Base-by-base conservation (phyloP, 2,797 vertebrate species). In the Morus bassanus region DNA sequence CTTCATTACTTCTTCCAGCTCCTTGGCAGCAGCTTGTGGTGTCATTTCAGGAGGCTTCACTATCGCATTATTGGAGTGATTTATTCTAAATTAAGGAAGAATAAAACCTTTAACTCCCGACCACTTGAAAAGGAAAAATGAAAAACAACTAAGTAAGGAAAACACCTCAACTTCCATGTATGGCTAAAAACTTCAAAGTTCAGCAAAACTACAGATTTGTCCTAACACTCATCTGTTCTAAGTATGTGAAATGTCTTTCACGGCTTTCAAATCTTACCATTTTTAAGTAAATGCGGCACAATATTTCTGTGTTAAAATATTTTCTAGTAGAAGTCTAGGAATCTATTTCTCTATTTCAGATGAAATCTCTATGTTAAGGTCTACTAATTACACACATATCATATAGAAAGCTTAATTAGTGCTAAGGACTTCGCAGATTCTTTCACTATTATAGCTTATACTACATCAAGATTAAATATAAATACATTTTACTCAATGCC, bases 21-120 rank as follows among this genome's bases (percentile, higher is more conserved):
- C 99, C 97, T 99, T 99, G 57, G 99, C 99, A 81, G 99, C 99
- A 65, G 99, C 99, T 98, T 99, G 99, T 6, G 99, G 99, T 22
- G 99, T 99, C 98, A 99, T 96, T 98, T 99, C 99, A 54, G 99
- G 99, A 21, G 99, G 99, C 93, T 99, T 99, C 82, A 99, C 99
- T 88, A 99, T 99, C 96, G 99, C 99, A 80, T 99, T 99, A 97
- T 99, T 99, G 98, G 99, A 99, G 98, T 99, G 99, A 98, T 99
- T 99, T 94, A 99, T 99, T 98, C 99, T 99, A 97, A 94, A 90
- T 90, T 65, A 63, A 79, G 33, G 6, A 35, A 89, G 85, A 78
- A 82, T 5, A 75, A 79, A 72, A 53, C 9, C 5, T 77, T 86
- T 75, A 30, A 43, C 6, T 53, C 24, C 17, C 12, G 28, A 82